Evolutionary conservation across 2,797 vertebrate genomes (phyloP).

Genomic region (Sarcoramphus papa): DNA sequence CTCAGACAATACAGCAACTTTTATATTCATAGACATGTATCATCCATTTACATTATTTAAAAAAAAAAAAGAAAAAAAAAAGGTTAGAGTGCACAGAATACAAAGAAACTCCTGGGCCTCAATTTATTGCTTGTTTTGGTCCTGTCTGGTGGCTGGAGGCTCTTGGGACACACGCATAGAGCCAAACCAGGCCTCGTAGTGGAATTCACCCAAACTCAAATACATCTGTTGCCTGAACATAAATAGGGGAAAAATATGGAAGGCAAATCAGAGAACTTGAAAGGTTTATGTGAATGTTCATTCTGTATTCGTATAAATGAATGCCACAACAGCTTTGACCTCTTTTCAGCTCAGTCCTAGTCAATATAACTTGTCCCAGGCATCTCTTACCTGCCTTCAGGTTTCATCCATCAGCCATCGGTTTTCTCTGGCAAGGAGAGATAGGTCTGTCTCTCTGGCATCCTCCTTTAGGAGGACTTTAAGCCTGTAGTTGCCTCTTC

Average conservation of each 20-base stretch:
- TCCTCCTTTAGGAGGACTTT: background rate
- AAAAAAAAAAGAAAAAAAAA: background rate
- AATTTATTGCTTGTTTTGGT: background rate
- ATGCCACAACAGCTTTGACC: background rate
- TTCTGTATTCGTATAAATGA: background rate
- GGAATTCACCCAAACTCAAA: background rate
- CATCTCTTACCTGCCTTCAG: background rate
- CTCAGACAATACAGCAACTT: background rate
- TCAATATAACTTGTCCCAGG: background rate
- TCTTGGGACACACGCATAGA: background rate
- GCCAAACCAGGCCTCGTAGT: fast-evolving
- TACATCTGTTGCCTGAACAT: background rate
- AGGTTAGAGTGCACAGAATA: background rate
- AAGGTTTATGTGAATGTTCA: background rate
- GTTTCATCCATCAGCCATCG: background rate
- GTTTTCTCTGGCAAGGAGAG: background rate
- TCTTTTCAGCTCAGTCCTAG: background rate
- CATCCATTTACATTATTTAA: background rate
- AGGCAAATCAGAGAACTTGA: background rate
- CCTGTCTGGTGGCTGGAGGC: background rate
- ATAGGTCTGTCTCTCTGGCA: background rate
- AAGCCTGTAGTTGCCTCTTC: background rate
- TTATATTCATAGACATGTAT: background rate
- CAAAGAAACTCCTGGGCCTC: background rate
- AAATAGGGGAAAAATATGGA: background rate